These are phyloP conservation scores for Bos indicus DNA, from an alignment of 2,113 vertebrate species.

Conservation along the genomic window DNA sequence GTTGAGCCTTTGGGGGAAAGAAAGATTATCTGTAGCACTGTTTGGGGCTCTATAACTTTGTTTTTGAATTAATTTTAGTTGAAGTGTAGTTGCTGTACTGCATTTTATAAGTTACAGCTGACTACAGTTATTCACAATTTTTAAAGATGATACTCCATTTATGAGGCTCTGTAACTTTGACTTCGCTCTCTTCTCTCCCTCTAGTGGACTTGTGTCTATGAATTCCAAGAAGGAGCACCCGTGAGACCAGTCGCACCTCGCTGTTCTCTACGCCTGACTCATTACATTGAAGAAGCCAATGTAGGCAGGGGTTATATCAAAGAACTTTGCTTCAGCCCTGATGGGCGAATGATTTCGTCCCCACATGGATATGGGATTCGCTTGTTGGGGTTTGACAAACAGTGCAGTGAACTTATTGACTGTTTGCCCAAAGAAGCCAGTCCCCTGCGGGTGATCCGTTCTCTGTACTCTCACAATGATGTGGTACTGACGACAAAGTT, in stretches of 20 bases:
- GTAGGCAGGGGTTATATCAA: slow-evolving; percentile 98
- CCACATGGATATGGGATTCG: slow-evolving; percentile 97
- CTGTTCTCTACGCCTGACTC: slow-evolving; percentile 94
- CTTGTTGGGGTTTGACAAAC: slow-evolving; percentile 92
- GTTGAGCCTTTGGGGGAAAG: not conserved
- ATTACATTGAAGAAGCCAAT: slow-evolving; percentile 98
- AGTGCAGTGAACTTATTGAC: slow-evolving; percentile 95
- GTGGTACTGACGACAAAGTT: slow-evolving; percentile 99
- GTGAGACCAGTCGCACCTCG: slow-evolving; percentile 90
- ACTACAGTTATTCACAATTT: not conserved
- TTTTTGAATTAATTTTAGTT: not conserved
- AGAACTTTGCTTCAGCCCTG: slow-evolving; percentile 98
- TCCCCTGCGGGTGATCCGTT: slow-evolving; percentile 92
- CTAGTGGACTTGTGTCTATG: slow-evolving; percentile 99
- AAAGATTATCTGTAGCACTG: not conserved
- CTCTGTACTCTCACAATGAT: slow-evolving; percentile 97
- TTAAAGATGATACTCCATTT: not conserved
- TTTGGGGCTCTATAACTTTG: slow-evolving; percentile 29
- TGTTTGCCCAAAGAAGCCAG: slow-evolving; percentile 93
- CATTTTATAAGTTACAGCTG: not conserved
- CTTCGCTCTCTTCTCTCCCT: slow-evolving; percentile 45
- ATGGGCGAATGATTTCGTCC: slow-evolving; percentile 97
- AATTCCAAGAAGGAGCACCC: slow-evolving; percentile 93
- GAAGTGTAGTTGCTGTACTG: not conserved
- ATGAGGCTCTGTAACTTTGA: not conserved